Evolutionary conservation across 2,113 vertebrate species (phyloP).

Genomic region (Solea solea): DNA sequence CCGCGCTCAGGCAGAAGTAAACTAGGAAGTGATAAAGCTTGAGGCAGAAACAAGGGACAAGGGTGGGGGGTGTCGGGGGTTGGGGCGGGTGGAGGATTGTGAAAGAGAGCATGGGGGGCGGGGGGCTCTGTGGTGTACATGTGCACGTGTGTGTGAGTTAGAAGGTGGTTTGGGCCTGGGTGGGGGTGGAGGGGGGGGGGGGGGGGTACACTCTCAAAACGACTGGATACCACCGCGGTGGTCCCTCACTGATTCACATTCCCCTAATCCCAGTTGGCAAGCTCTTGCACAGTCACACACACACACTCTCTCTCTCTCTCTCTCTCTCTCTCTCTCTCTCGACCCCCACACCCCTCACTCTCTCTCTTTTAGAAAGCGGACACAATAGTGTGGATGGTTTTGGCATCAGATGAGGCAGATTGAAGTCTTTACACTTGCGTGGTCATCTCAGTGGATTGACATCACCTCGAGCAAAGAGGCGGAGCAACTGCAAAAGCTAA

Average conservation of each 20-base stretch:
- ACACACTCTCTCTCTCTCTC: slow-evolving; percentile 9
- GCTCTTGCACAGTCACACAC: slow-evolving; percentile 68
- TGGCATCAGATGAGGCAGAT: slow-evolving; percentile 52
- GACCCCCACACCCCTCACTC: slow-evolving; percentile 44
- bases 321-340: slow-evolving; percentile 8
- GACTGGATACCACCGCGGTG: slow-evolving; percentile 71
- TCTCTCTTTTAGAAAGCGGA: slow-evolving; percentile 56
- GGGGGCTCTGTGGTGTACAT: slow-evolving; percentile 10
- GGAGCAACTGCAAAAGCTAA: not conserved
- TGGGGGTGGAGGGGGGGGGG: no score
- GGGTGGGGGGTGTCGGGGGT: slow-evolving; percentile 14
- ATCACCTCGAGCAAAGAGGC: slow-evolving; percentile 50
- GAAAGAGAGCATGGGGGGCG: slow-evolving; percentile 44
- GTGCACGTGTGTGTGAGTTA: not conserved
- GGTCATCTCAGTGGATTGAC: slow-evolving; percentile 50
- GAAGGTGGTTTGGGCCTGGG: not conserved
- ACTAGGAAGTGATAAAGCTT: slow-evolving; percentile 88
- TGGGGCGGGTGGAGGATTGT: slow-evolving; percentile 27
- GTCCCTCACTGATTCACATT: slow-evolving; percentile 70
- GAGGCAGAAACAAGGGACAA: slow-evolving; percentile 63
- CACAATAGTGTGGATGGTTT: slow-evolving; percentile 64
- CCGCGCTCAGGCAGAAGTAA: slow-evolving; percentile 90
- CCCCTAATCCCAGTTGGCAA: slow-evolving; percentile 82
- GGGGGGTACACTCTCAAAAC: slow-evolving; percentile 46
- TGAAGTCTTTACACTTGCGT: slow-evolving; percentile 54